These are phyloP conservation scores for Clarias macrocephalus DNA, from an alignment of 2,113 vertebrate genomes.

Conservation along the genomic window DNA sequence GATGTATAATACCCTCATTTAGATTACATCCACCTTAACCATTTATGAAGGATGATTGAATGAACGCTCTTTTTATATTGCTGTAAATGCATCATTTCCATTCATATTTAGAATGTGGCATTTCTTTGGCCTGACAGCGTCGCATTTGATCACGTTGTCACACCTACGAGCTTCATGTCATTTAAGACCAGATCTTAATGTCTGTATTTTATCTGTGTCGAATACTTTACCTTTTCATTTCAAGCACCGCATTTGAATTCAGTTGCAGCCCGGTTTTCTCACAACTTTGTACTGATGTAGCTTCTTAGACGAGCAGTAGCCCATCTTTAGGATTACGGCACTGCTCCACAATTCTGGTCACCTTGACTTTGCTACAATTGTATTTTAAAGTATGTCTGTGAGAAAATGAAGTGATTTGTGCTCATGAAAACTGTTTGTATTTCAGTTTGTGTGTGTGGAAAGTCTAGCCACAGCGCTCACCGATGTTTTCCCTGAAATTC, in stretches of 20 bases:
- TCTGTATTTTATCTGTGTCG: background rate
- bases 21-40: background rate
- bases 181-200: background rate
- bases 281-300: background rate
- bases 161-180: background rate
- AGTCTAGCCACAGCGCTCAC: conserved; percentile 85
- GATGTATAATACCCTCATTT: background rate
- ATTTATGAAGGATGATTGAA: background rate
- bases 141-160: no score
- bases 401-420: background rate
- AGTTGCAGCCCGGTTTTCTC: background rate
- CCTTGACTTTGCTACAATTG: background rate
- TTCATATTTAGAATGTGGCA: background rate
- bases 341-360: background rate
- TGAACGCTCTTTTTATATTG: background rate
- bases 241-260: background rate
- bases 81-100: background rate
- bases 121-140: no score
- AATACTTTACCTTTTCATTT: background rate
- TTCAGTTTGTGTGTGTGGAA: conserved; percentile 89
- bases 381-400: background rate
- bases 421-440: conserved; percentile 2
- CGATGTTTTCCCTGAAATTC: conserved; percentile 82
- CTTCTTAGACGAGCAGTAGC: background rate
- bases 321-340: background rate